These are phyloP conservation scores for Agrenia bidenticulata DNA, from an alignment of 2,888 invertebrate species.

Conservation along the genomic window DNA sequence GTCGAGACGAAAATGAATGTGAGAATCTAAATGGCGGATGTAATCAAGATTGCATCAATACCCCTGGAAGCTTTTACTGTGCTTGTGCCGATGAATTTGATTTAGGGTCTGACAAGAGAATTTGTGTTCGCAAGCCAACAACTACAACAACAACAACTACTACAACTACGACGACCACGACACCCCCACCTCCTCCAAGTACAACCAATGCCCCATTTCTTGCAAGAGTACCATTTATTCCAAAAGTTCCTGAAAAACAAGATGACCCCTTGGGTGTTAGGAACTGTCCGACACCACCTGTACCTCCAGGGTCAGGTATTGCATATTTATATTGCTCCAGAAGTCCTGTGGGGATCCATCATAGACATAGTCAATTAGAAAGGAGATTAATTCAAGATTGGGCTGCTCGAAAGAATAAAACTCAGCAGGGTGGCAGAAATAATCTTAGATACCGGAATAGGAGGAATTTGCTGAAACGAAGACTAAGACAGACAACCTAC, in stretches of 20 bases:
- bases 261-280: slow-evolving; percentile 28
- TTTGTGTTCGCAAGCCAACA: slow-evolving; percentile 47
- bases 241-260: background rate
- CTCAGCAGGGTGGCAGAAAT: slow-evolving; percentile 29
- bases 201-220: slow-evolving; percentile 7
- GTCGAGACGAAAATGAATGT: slow-evolving; percentile 55
- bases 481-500: slow-evolving; percentile 49
- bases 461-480: slow-evolving; percentile 44
- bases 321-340: slow-evolving; percentile 52
- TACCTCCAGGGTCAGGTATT: slow-evolving; percentile 51
- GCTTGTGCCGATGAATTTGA: slow-evolving; percentile 52
- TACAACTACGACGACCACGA: slow-evolving; percentile 40
- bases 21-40: slow-evolving; percentile 54
- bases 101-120: slow-evolving; percentile 47
- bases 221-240: slow-evolving; percentile 16
- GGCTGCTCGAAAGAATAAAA: slow-evolving; percentile 43
- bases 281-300: slow-evolving; percentile 52
- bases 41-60: slow-evolving; percentile 54
- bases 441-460: slow-evolving; percentile 43
- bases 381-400: slow-evolving; percentile 49
- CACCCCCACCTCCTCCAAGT: slow-evolving; percentile 27
- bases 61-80: slow-evolving; percentile 54
- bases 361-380: slow-evolving; percentile 51
- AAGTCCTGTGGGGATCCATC: slow-evolving; percentile 52
- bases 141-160: slow-evolving; percentile 49